A percentile compares a stretch with the other conserved stretches of the same genome.
phyloP scores from a whole-genome alignment of 2,113 vertebrate species.

The Myrmophylax atrothorax region DNA sequence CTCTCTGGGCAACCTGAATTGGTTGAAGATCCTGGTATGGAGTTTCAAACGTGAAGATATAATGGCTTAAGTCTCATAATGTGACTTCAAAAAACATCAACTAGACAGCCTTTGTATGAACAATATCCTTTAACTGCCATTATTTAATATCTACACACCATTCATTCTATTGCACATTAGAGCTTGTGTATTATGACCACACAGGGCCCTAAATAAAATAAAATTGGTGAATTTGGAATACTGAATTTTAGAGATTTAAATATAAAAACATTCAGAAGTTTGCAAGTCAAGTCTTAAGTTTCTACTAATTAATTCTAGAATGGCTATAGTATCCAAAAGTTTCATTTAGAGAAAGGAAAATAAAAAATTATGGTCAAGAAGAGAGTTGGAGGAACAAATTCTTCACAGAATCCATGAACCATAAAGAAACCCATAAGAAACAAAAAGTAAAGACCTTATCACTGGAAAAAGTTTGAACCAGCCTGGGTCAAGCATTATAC shows the following conservation, averaged over 20 bases:
- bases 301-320: not conserved
- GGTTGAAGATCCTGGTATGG: not conserved
- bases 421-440: not conserved
- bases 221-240: not conserved
- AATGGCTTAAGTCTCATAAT: not conserved
- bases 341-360: slow-evolving; percentile 3
- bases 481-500: not conserved
- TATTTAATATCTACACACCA: not conserved
- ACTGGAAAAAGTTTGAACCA: not conserved
- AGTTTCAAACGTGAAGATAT: not conserved
- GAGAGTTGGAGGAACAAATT: not conserved
- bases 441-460: not conserved
- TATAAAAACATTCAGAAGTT: not conserved
- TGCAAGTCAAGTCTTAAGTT: not conserved
- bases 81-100: not conserved
- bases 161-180: not conserved
- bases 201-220: not conserved
- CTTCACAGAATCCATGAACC: not conserved
- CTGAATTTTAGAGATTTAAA: not conserved
- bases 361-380: not conserved
- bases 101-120: not conserved
- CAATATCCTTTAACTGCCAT: not conserved
- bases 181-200: not conserved
- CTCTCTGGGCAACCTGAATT: not conserved
- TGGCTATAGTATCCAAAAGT: not conserved